Evolutionary conservation across 2,888 invertebrate genomes (phyloP), one percentile per base, ranked within the genome.

Genomic region (Lepeophtheirus nordmannii): DNA sequence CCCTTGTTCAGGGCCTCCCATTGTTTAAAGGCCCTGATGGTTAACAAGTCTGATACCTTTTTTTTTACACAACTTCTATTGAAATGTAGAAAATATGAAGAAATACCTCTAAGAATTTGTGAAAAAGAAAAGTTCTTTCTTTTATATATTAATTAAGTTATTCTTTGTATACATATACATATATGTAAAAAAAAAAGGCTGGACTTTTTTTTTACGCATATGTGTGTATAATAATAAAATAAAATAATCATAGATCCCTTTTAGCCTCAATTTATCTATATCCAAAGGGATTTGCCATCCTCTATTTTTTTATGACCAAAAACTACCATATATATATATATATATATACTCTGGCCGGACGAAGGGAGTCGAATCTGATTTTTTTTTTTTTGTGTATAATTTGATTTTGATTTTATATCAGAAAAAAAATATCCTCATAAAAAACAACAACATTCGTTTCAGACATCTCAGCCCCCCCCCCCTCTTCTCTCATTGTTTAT

Each of bases 391-490:
- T 41, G 11, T 17, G 14, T 46, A 46, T 46, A 46, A 46, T 46
- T 46, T 46, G 53, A 46, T 46, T 46, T 46, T 30, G 2, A 30
- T 30, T 46, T 46, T 46, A 46, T 46, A 46, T 46, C 53, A 46
- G 30, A 30, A 30, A 46, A 46, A n/a, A 46, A 46, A 46, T 8
- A n/a, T 46, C 53, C 53, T 46, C 53, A 46, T 46, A 46, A 46
- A 46, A 46, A 46, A 46, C n/a, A n/a, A 46, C 53, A n/a, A n/a
- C n/a, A 46, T 46, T 46, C 53, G 53, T 46, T 46, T 46, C 53
- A 46, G 53, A 46, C n/a, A 46, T 14, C 17, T 17, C 53, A 14
- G 14, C 53, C 17, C 2, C 1, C 53, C 53, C 53, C 17, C 53
- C 17, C 8, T 46, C 53, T 8, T 46, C 53, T 46, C n/a, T 46